A percentile compares a stretch with the other conserved stretches of the same genome.
Conservation (phyloP, 2,888 invertebrate species). For the Cataglyphis livida region DNA sequence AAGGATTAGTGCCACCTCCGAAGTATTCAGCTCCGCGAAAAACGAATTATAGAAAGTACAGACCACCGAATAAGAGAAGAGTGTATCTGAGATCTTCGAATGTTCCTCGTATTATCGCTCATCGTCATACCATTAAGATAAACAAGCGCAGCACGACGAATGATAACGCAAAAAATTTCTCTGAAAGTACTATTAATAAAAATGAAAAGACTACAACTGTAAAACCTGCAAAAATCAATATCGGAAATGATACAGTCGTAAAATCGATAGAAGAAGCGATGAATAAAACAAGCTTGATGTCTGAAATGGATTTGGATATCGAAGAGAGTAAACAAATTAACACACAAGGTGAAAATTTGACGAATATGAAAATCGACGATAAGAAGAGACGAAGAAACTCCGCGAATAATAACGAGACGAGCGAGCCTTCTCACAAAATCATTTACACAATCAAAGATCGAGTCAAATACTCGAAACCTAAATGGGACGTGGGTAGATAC, state of each 20-base stretch:
- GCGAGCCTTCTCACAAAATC: slow-evolving; percentile 57
- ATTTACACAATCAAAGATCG: slow-evolving; percentile 75
- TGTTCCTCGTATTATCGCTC: slow-evolving; percentile 33
- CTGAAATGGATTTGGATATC: slow-evolving; percentile 3
- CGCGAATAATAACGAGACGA: slow-evolving; percentile 7
- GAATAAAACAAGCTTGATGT: background rate
- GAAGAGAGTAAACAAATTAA: slow-evolving; percentile 29
- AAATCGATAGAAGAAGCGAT: background rate
- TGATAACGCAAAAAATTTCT: background rate
- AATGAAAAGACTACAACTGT: background rate
- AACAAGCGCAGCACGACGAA: slow-evolving; percentile 53
- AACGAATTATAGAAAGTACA: slow-evolving; percentile 17
- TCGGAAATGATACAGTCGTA: background rate
- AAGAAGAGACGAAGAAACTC: slow-evolving; percentile 11
- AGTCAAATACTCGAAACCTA: slow-evolving; percentile 73
- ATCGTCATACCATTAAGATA: slow-evolving; percentile 57
- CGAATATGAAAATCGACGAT: background rate
- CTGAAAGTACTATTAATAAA: background rate
- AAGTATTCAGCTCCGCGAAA: slow-evolving; percentile 12
- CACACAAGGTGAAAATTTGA: background rate
- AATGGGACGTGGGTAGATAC: slow-evolving; percentile 52
- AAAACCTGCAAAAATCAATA: background rate
- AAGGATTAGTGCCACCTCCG: slow-evolving; percentile 52
- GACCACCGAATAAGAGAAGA: slow-evolving; percentile 30
- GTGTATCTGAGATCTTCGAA: background rate